Percentiles rank a stretch among this genome's conserved stretches.
phyloP scores from a whole-genome alignment of 2,113 vertebrate genomes.

The Natator depressus region DNA sequence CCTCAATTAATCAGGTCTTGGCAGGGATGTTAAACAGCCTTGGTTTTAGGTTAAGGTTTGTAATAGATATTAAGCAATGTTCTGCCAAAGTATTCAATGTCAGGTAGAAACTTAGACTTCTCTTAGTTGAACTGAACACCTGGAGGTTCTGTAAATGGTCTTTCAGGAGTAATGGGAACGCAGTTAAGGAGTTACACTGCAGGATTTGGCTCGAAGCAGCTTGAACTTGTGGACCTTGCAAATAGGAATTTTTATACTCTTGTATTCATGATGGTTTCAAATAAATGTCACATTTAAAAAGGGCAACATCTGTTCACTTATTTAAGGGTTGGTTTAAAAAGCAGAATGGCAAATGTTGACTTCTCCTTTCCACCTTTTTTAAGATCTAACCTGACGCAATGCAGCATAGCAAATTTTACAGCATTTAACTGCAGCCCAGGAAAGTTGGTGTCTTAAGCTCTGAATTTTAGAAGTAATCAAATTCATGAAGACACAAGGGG shows the following conservation, averaged over 20 bases:
- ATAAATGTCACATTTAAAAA: neutral
- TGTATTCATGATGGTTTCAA: neutral
- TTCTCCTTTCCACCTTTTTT: neutral
- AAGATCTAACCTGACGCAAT: neutral
- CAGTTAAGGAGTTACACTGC: neutral
- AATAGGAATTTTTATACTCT: neutral
- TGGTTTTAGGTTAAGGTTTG: neutral
- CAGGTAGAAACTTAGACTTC: neutral
- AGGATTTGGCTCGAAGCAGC: neutral
- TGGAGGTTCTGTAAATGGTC: neutral
- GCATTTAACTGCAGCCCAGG: neutral
- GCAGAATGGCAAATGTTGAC: rapidly evolving
- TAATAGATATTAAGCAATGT: neutral
- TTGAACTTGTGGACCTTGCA: rapidly evolving
- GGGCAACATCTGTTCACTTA: neutral
- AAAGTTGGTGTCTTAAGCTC: neutral
- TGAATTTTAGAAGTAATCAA: neutral
- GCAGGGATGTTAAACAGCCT: neutral
- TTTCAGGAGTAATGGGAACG: rapidly evolving
- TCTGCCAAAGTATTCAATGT: neutral
- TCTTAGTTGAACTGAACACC: neutral
- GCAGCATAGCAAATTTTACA: neutral
- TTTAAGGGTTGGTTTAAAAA: neutral
- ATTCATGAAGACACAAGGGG: neutral
- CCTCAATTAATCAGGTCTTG: neutral